Evolutionary conservation across 2,888 invertebrate species (phyloP).

Genomic region (Diarsia mendica): DNA sequence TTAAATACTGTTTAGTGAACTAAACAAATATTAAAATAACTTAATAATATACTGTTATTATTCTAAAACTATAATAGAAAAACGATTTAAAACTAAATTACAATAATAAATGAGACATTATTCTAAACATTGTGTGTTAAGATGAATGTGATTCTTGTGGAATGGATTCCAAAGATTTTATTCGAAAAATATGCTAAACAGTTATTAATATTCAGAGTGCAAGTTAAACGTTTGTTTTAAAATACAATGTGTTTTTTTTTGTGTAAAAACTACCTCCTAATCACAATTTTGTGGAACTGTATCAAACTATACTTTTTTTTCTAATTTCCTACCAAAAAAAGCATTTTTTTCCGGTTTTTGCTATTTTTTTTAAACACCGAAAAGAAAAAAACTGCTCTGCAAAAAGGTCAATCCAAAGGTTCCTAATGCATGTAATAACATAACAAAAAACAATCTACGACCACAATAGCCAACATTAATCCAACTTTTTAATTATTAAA

Average conservation of each 20-base stretch:
- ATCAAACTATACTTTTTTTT: not conserved
- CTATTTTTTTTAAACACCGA: not conserved
- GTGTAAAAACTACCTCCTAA: not conserved
- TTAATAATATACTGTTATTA: slow-evolving; percentile 61
- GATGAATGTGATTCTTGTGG: slow-evolving; percentile 63
- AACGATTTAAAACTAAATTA: slow-evolving; percentile 63
- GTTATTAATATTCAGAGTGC: slow-evolving; percentile 67
- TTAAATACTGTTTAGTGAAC: slow-evolving; percentile 64
- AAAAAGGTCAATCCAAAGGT: not conserved
- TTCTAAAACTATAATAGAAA: slow-evolving; percentile 53
- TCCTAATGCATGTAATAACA: not conserved
- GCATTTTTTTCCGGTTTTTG: not conserved
- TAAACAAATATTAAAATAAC: slow-evolving; percentile 55
- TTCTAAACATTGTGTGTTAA: slow-evolving; percentile 68
- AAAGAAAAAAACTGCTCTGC: not conserved
- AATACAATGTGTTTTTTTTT: not conserved
- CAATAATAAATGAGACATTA: slow-evolving; percentile 69
- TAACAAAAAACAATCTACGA: not conserved
- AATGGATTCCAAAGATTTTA: slow-evolving; percentile 62
- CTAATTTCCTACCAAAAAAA: not conserved
- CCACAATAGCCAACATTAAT: slow-evolving; percentile 29
- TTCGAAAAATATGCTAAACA: slow-evolving; percentile 63
- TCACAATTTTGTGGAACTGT: no score
- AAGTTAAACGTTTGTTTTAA: slow-evolving; percentile 56
- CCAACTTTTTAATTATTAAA: slow-evolving; percentile 49